A percentile compares a stretch with the other conserved stretches of the same genome.
These are phyloP conservation scores for Aegithalos caudatus DNA, from an alignment of 2,113 vertebrate genomes.

Conservation along the genomic window DNA sequence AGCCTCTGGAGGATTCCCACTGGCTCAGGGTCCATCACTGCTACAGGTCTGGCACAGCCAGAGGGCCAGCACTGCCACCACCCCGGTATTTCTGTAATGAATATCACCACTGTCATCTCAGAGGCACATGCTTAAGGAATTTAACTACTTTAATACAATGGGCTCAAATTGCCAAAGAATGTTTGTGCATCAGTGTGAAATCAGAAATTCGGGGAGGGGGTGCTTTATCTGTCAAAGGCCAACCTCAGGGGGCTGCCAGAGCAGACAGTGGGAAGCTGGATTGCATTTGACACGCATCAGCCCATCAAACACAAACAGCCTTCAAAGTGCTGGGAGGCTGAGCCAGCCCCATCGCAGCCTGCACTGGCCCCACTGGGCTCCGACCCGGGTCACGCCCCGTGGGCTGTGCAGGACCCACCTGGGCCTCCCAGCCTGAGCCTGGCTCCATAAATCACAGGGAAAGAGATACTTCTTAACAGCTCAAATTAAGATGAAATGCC, in stretches of 20 bases:
- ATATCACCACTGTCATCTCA: neutral
- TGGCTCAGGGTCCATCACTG: neutral
- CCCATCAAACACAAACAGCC: conserved; percentile 68
- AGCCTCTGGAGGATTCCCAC: neutral
- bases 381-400: conserved; percentile 34
- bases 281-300: conserved; percentile 72
- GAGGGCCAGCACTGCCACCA: neutral
- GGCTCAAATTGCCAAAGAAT: conserved; percentile 69
- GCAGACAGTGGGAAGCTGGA: conserved; percentile 70
- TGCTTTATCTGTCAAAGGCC: conserved; percentile 66
- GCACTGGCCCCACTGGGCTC: conserved; percentile 37
- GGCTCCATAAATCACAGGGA: conserved; percentile 76
- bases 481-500: conserved; percentile 85
- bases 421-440: neutral
- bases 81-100: neutral
- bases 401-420: neutral
- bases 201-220: conserved; percentile 64
- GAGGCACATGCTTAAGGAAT: conserved; percentile 58
- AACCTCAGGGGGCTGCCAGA: conserved; percentile 59
- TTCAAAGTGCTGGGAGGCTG: conserved; percentile 43
- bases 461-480: conserved; percentile 81
- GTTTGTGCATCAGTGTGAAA: conserved; percentile 59
- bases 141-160: conserved; percentile 62
- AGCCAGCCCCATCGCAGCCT: neutral
- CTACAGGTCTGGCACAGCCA: neutral